A percentile compares a stretch with the other conserved stretches of the same genome.
Evolutionary conservation across 2,113 vertebrate species (phyloP).

Genomic region (Neodon shergylaensis): DNA sequence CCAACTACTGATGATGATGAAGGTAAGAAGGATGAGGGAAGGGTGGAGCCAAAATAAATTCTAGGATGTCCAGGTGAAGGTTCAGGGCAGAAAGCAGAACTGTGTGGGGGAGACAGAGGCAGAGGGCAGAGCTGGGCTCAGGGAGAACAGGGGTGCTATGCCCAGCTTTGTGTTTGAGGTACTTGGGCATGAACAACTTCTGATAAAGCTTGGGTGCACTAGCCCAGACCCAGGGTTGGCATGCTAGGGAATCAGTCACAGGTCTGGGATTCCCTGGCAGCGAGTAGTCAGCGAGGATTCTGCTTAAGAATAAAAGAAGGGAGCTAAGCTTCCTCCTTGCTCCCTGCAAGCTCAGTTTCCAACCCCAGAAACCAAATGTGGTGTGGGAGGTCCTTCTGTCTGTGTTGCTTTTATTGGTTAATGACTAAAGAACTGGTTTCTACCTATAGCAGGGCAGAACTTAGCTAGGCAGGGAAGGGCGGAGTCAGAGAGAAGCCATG

Average conservation of each 20-base stretch:
- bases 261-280: background rate
- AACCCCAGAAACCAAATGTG: background rate
- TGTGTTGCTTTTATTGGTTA: too few species aligned
- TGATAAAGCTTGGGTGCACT: fast-evolving
- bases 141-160: background rate
- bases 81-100: background rate
- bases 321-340: background rate
- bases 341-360: background rate
- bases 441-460: too few species aligned
- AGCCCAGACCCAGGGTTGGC: background rate
- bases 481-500: too few species aligned
- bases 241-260: background rate
- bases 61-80: background rate
- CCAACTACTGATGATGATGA: background rate
- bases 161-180: background rate
- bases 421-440: too few species aligned
- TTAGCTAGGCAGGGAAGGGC: too few species aligned
- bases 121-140: background rate
- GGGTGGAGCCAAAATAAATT: background rate
- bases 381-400: too few species aligned
- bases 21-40: background rate
- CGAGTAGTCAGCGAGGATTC: background rate
- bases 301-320: fast-evolving
- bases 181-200: background rate
- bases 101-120: background rate